A percentile compares a stretch with the other conserved stretches of the same genome.
phyloP scores from a whole-genome alignment of 2,113 vertebrate genomes.

The Toxotes jaculatrix region DNA sequence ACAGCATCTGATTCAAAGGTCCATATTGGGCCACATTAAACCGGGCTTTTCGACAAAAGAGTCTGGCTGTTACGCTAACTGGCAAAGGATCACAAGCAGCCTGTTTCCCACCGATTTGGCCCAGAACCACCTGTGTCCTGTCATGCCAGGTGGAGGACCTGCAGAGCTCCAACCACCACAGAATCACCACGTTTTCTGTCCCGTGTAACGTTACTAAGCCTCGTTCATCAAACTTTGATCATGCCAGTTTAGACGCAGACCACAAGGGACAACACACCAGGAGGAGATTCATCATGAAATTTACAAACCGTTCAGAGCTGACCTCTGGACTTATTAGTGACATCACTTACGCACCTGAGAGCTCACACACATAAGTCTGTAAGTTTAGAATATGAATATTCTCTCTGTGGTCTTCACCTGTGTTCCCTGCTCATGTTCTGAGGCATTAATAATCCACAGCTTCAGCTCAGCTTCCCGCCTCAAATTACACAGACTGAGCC shows the following conservation, averaged over 20 bases:
- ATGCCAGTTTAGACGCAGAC: conserved; percentile 36
- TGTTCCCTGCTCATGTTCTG: conserved; percentile 65
- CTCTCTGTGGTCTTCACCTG: conserved; percentile 24
- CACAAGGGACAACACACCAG: neutral
- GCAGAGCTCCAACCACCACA: conserved; percentile 2
- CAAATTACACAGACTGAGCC: conserved; percentile 65
- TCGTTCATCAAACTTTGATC: conserved; percentile 73
- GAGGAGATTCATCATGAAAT: neutral
- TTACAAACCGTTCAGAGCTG: neutral
- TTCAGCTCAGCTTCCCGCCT: conserved; percentile 69
- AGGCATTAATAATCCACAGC: conserved; percentile 75
- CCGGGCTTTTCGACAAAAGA: neutral
- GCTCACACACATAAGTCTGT: neutral
- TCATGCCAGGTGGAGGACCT: conserved; percentile 16
- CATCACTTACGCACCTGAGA: conserved; percentile 5
- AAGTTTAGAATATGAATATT: conserved; percentile 29
- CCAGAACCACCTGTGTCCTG: neutral
- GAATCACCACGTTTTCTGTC: conserved; percentile 5
- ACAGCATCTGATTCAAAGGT: no score
- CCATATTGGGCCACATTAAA: no score
- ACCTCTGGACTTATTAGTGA: neutral
- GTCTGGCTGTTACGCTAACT: neutral
- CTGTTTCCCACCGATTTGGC: neutral
- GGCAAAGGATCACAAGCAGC: neutral
- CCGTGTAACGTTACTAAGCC: conserved; percentile 63